These are phyloP conservation scores for Ichneumoninae sp. DNA, from an alignment of 2,888 invertebrate genomes.

Conservation along the genomic window DNA sequence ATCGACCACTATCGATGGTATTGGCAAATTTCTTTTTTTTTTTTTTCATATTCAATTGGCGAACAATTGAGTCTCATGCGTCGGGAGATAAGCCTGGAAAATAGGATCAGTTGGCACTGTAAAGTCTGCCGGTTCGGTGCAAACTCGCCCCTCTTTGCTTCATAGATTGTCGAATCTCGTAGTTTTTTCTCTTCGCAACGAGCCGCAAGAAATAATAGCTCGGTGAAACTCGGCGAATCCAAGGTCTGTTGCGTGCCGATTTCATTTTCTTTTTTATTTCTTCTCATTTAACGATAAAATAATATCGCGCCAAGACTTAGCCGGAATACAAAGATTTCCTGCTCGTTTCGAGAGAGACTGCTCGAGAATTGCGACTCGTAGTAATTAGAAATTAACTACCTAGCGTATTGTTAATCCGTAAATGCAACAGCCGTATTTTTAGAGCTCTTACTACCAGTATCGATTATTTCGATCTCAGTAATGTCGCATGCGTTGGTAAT, in stretches of 20 bases:
- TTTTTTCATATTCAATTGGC: slow-evolving; percentile 36
- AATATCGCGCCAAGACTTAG: not conserved
- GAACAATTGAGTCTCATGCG: not conserved
- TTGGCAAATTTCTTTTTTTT: slow-evolving; percentile 67
- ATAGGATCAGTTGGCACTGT: slow-evolving; percentile 79
- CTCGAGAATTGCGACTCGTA: slow-evolving; percentile 12
- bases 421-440: slow-evolving; percentile 13
- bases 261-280: slow-evolving; percentile 24
- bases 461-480: slow-evolving; percentile 41
- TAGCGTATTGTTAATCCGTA: slow-evolving; percentile 20
- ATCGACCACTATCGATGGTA: slow-evolving; percentile 83
- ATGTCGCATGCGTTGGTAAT: slow-evolving; percentile 58
- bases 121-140: slow-evolving; percentile 50
- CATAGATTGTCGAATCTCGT: slow-evolving; percentile 11
- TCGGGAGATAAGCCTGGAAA: slow-evolving; percentile 72
- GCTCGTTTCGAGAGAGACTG: slow-evolving; percentile 29
- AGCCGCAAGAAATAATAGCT: slow-evolving; percentile 16
- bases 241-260: slow-evolving; percentile 40
- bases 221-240: slow-evolving; percentile 17
- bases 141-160: slow-evolving; percentile 76
- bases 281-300: slow-evolving; percentile 4
- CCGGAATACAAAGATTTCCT: slow-evolving; percentile 31
- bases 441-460: slow-evolving; percentile 24
- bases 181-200: slow-evolving; percentile 18
- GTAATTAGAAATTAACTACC: slow-evolving; percentile 57